These are phyloP conservation scores for Xenopus laevis DNA, from an alignment of 2,113 vertebrate species.

Conservation along the genomic window DNA sequence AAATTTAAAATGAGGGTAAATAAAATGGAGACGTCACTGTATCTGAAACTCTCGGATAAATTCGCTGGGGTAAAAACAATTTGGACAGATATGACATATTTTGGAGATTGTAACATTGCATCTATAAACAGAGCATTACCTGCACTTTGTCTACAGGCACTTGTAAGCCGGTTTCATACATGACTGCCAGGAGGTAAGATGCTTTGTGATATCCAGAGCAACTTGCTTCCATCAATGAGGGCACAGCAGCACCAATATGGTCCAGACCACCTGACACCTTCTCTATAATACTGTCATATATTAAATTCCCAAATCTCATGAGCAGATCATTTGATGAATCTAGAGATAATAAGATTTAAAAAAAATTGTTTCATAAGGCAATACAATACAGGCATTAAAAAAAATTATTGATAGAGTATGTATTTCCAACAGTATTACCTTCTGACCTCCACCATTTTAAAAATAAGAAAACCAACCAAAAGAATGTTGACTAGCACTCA, in stretches of 20 bases:
- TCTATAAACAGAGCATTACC: slow-evolving; percentile 57
- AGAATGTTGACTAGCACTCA: background rate
- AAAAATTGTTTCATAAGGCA: background rate
- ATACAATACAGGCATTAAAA: background rate
- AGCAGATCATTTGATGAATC: slow-evolving; percentile 49
- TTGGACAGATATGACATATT: too few relatives aligned
- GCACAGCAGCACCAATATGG: slow-evolving; percentile 51
- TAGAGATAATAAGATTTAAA: background rate
- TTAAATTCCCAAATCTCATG: slow-evolving; percentile 56
- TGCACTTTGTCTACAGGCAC: slow-evolving; percentile 63
- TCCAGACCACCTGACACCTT: slow-evolving; percentile 58
- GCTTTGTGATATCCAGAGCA: slow-evolving; percentile 85
- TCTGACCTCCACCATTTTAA: too few relatives aligned
- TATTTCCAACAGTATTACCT: too few relatives aligned
- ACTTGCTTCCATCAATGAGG: slow-evolving; percentile 71
- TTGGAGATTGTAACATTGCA: too few relatives aligned
- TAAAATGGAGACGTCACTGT: too few relatives aligned
- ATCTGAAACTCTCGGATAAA: too few relatives aligned
- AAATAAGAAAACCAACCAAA: too few relatives aligned
- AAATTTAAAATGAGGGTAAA: too few relatives aligned
- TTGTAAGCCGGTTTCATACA: slow-evolving; percentile 76
- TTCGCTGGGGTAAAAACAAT: too few relatives aligned
- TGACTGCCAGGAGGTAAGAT: slow-evolving; percentile 77
- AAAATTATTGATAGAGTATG: background rate
- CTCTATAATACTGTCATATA: slow-evolving; percentile 69